A percentile compares a stretch with the other conserved stretches of the same genome.
Evolutionary conservation across 2,888 invertebrate species (phyloP).

Genomic region (Eristalis arbustorum): DNA sequence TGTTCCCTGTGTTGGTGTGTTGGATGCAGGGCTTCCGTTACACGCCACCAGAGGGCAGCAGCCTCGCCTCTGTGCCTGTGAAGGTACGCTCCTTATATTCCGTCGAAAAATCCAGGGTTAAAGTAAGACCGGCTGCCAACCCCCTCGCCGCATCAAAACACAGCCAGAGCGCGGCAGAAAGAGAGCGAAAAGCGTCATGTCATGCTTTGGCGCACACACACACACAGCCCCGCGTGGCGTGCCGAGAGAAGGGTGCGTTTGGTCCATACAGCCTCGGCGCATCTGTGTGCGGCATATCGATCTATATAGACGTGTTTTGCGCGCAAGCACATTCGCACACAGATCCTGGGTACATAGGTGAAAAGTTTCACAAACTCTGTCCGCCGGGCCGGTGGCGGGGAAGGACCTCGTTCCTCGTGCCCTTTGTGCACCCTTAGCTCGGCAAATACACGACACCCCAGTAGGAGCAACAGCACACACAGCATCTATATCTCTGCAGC

Average conservation of each 20-base stretch:
- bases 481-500: slow-evolving; percentile 15
- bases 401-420: slow-evolving; percentile 44
- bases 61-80: slow-evolving; percentile 36
- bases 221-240: slow-evolving; percentile 51
- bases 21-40: slow-evolving; percentile 62
- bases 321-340: slow-evolving; percentile 48
- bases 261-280: slow-evolving; percentile 55
- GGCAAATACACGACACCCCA: slow-evolving; percentile 13
- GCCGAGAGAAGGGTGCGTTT: slow-evolving; percentile 54
- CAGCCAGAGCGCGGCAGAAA: slow-evolving; percentile 17
- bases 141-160: slow-evolving; percentile 11
- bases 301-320: slow-evolving; percentile 36
- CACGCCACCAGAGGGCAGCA: slow-evolving; percentile 60
- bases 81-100: slow-evolving; percentile 56
- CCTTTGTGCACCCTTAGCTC: slow-evolving; percentile 60
- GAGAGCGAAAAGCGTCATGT: slow-evolving; percentile 36
- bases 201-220: slow-evolving; percentile 38
- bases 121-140: slow-evolving; percentile 56
- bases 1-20: not conserved
- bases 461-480: slow-evolving; percentile 65
- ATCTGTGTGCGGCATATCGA: slow-evolving; percentile 38
- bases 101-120: slow-evolving; percentile 68
- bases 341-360: slow-evolving; percentile 47
- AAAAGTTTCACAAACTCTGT: slow-evolving; percentile 59
- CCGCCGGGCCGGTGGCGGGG: slow-evolving; percentile 23